Conservation (phyloP, 2,113 vertebrate species). For the Octodon degus region DNA sequence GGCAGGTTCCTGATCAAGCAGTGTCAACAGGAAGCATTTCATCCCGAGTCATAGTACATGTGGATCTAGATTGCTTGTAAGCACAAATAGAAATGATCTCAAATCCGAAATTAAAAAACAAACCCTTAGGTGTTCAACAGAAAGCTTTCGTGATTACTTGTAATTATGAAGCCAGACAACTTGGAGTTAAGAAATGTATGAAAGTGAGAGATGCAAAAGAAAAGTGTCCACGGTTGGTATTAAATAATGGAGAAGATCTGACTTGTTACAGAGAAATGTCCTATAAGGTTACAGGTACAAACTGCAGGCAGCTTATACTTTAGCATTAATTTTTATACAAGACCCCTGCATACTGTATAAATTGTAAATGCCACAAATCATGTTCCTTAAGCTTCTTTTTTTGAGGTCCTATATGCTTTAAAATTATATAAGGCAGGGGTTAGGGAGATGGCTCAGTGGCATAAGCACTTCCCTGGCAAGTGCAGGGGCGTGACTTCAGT, state of each 20-base stretch:
- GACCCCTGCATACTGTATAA: background rate
- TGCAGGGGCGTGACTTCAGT: too few relatives aligned
- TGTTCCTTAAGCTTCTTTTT: background rate
- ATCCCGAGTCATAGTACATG: conserved; percentile 88
- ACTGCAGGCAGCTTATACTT: background rate
- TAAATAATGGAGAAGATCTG: conserved; percentile 95
- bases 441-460: too few relatives aligned
- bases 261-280: conserved; percentile 93
- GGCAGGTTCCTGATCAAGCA: background rate
- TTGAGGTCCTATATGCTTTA: conserved; percentile 2
- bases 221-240: conserved; percentile 91
- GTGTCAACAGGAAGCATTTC: background rate
- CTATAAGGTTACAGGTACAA: conserved; percentile 93
- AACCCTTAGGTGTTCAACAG: conserved; percentile 94
- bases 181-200: conserved; percentile 92
- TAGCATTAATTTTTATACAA: conserved; percentile 27
- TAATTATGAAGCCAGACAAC: conserved; percentile 93
- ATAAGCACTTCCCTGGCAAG: too few relatives aligned
- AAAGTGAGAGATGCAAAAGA: conserved; percentile 89
- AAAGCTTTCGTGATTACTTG: conserved; percentile 93
- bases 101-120: conserved; percentile 89
- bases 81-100: conserved; percentile 96
- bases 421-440: background rate
- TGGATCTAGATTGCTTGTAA: conserved; percentile 96
- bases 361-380: conserved; percentile 23